These are phyloP conservation scores for Ophiothrix spiculata DNA, from an alignment of 35 echinoderm and acorn worm species.

Conservation along the genomic window DNA sequence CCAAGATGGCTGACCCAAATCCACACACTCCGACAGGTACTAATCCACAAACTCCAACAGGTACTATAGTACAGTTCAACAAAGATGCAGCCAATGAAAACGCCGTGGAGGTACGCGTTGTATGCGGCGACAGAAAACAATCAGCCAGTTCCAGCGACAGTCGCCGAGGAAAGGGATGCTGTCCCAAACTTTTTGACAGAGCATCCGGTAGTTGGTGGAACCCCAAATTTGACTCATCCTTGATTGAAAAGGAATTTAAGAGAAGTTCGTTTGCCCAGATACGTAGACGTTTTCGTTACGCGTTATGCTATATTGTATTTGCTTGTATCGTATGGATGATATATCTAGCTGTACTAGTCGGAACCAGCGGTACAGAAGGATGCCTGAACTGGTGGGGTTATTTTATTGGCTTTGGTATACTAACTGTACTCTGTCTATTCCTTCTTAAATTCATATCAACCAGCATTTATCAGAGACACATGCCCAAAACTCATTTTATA, in stretches of 20 bases:
- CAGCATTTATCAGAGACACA: conserved; percentile 56
- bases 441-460: conserved; percentile 60
- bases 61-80: conserved; percentile 8
- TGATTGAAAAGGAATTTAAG: conserved; percentile 88
- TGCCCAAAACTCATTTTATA: conserved; percentile 51
- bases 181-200: conserved; percentile 93
- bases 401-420: conserved; percentile 57
- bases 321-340: conserved; percentile 81
- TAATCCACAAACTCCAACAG: not conserved
- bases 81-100: conserved; percentile 59
- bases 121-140: conserved; percentile 28
- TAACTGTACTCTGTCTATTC: conserved; percentile 59
- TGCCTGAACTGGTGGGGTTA: conserved; percentile 34
- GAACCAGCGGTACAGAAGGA: not conserved
- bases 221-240: conserved; percentile 81
- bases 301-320: conserved; percentile 70
- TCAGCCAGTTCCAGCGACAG: conserved; percentile 71
- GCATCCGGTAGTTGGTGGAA: conserved; percentile 95
- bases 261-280: conserved; percentile 68
- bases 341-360: conserved; percentile 50
- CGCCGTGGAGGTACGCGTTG: conserved; percentile 64
- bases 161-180: conserved; percentile 31
- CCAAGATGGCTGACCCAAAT: conserved; percentile 53
- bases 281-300: conserved; percentile 71
- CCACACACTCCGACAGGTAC: not conserved